A percentile compares a stretch with the other conserved stretches of the same genome.
Conservation (phyloP, 1,140 invertebrate species). For the Phocides pigmalion region DNA sequence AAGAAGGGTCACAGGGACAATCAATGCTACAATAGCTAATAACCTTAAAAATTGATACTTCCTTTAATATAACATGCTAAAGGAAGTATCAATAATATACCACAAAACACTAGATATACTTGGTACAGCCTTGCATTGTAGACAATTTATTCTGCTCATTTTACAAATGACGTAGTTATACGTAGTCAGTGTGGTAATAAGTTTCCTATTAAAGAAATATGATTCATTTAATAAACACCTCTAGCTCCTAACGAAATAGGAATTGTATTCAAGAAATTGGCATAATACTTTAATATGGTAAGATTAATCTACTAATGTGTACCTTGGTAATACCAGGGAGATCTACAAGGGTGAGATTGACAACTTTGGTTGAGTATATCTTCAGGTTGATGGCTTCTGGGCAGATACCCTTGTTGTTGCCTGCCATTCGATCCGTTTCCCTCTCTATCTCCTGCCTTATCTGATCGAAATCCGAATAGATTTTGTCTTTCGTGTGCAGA, state of each 20-base stretch:
- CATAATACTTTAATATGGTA: too few species aligned
- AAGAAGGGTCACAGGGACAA: too few species aligned
- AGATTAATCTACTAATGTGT: slow-evolving; percentile 16
- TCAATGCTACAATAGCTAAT: too few species aligned
- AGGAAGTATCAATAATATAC: neutral
- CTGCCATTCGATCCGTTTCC: slow-evolving; percentile 97
- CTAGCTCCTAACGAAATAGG: too few species aligned
- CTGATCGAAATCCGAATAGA: slow-evolving; percentile 96
- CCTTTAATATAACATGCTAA: too few species aligned
- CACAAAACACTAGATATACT: neutral
- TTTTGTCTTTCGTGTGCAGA: slow-evolving; percentile 94
- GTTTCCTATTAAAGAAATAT: too few species aligned
- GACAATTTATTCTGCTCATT: neutral
- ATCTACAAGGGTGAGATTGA: slow-evolving; percentile 99
- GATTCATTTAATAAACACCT: too few species aligned
- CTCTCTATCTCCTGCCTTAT: slow-evolving; percentile 96
- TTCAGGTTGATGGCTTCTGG: slow-evolving; percentile 98
- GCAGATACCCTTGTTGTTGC: slow-evolving; percentile 98
- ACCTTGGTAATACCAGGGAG: slow-evolving; percentile 99
- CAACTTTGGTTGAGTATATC: slow-evolving; percentile 96
- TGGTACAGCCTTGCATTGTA: neutral
- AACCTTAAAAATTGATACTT: too few species aligned
- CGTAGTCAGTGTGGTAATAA: too few species aligned
- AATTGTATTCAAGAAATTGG: too few species aligned
- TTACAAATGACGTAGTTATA: neutral